Evolutionary conservation across 2,797 vertebrate genomes (phyloP).

Genomic region (Micropoecilia bifurca): DNA sequence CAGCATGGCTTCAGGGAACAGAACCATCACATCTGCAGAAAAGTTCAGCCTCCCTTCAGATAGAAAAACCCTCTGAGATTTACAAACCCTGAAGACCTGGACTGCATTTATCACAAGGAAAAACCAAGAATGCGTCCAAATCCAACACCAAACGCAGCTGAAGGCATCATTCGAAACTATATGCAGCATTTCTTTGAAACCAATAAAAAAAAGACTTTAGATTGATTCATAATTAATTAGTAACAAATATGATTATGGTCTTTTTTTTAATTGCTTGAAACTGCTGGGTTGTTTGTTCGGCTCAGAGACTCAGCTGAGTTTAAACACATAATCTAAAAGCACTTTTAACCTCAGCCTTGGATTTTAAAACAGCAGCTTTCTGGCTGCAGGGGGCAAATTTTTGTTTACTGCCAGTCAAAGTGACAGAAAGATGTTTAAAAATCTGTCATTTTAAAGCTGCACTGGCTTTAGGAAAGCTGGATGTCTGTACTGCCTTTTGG

Average conservation of each 20-base stretch:
- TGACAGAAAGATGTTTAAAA: neutral
- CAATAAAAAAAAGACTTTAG: neutral
- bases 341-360: neutral
- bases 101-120: neutral
- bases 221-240: neutral
- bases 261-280: neutral
- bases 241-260: neutral
- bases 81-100: neutral
- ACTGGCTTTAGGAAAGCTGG: neutral
- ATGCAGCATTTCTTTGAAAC: neutral
- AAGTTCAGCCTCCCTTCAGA: neutral
- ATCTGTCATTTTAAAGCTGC: neutral
- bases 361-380: neutral
- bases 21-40: neutral
- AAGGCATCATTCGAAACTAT: neutral
- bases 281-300: neutral
- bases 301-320: neutral
- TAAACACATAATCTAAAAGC: neutral
- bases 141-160: neutral
- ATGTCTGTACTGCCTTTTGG: neutral
- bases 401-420: conserved; percentile 1
- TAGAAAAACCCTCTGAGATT: neutral
- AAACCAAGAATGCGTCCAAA: neutral
- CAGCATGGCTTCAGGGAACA: neutral
- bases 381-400: neutral